Evolutionary conservation across 2,797 vertebrate species (phyloP), one percentile per base, ranked within the genome.

Genomic region (Sparus aurata): DNA sequence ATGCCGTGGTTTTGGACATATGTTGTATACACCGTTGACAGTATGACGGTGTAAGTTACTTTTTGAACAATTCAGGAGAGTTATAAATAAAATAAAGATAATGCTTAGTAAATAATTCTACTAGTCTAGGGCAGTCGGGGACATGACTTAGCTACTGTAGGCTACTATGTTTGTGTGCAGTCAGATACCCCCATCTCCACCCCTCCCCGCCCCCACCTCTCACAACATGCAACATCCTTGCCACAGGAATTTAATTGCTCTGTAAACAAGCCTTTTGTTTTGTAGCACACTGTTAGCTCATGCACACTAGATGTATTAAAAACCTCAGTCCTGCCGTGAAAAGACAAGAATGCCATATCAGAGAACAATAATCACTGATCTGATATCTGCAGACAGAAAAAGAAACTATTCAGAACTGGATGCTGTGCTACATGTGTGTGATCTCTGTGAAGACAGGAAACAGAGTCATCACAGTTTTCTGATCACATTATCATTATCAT

Each of bases 181-280:
- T 86, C 80, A 89, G 68, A 84, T 80, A 77, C 64, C 83, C 75
- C 86, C 74, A 76, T 72, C 83, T 79, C 77, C 50, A 73, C 75
- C 83, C 86, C 82, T 38, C 38, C 38, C 38, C 10, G 38, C 85
- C 82, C 76, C 74, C 79, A 82, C 74, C 87, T 85, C 87, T 87
- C 92, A 77, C 93, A 93, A 93, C 91, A 87, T 92, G 92, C 86
- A 85, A 87, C 87, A 91, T 93, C 90, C 88, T 93, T 94, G 83
- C 93, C 90, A 91, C 91, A 93, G 88, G 89, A 94, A 94, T 93
- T 92, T 90, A 91, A 94, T 93, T 92, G 87, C 90, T 92, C 91
- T 89, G 92, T 94, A 93, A 94, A 93, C 91, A 92, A 91, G 86
- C 75, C 91, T 82, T 92, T 92, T 94, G 89, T 92, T 92, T 91